Evolutionary conservation across 2,797 vertebrate genomes (phyloP).

Genomic region (Sus cebifrons): DNA sequence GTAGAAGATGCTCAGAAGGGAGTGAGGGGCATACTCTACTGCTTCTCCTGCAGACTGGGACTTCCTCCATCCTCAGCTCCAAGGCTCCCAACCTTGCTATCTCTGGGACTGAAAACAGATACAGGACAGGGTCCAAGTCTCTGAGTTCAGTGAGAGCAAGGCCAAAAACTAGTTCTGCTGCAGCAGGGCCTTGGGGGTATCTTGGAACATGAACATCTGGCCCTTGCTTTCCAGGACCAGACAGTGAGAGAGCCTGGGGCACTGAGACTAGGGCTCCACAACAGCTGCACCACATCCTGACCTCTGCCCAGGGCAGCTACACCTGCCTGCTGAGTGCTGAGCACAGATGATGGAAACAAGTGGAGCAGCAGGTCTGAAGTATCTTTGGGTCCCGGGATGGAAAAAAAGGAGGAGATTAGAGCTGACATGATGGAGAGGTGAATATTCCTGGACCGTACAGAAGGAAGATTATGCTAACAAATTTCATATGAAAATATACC

Average conservation of each 20-base stretch:
- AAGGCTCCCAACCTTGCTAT: background rate
- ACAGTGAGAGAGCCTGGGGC: background rate
- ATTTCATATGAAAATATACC: background rate
- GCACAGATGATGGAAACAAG: background rate
- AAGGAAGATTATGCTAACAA: background rate
- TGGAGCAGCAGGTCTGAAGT: background rate
- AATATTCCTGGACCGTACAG: background rate
- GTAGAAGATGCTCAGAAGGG: background rate
- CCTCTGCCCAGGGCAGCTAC: background rate
- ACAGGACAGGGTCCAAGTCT: background rate
- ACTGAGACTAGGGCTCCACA: background rate
- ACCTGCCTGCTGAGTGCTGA: background rate
- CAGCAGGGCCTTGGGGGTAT: background rate
- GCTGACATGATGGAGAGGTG: background rate
- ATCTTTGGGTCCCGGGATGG: background rate
- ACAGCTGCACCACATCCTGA: background rate
- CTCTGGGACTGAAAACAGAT: background rate
- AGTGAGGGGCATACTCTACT: background rate
- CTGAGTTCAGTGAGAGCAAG: background rate
- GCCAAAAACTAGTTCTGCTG: background rate
- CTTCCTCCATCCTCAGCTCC: background rate
- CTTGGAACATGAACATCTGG: background rate
- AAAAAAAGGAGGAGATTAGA: background rate
- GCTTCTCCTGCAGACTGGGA: background rate
- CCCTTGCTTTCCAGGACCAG: background rate